phyloP scores from a whole-genome alignment of 2,888 invertebrate species.

The Eupithecia exiguata region DNA sequence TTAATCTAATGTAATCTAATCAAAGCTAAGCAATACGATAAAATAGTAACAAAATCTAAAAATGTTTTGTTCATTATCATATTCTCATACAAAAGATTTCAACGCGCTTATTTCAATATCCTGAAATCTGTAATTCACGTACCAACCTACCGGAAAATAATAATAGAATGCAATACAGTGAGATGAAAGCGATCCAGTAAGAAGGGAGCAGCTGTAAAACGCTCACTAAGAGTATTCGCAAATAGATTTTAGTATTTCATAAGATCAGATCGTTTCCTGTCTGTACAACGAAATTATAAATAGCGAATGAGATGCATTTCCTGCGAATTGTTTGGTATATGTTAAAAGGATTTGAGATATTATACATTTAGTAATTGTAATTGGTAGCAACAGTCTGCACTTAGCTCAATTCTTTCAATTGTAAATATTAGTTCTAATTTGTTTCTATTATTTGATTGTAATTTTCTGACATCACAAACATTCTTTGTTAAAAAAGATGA shows the following conservation, averaged over 20 bases:
- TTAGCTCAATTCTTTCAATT: too few species aligned
- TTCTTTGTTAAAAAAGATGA: too few species aligned
- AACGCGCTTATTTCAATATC: conserved; percentile 12
- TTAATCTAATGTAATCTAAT: too few species aligned
- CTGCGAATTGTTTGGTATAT: conserved; percentile 47
- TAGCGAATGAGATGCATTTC: conserved; percentile 58
- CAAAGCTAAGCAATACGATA: neutral
- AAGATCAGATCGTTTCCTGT: conserved; percentile 43
- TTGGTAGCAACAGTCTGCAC: too few species aligned
- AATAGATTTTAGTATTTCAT: conserved; percentile 33
- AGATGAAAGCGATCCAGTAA: conserved; percentile 41
- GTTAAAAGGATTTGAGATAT: conserved; percentile 9
- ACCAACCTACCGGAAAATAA: neutral
- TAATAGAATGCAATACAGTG: neutral
- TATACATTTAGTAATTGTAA: too few species aligned
- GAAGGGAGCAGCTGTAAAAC: conserved; percentile 33
- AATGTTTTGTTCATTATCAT: neutral
- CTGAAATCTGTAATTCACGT: neutral
- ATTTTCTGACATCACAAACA: too few species aligned
- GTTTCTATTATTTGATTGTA: too few species aligned
- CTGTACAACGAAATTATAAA: conserved; percentile 56
- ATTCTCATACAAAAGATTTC: conserved; percentile 15
- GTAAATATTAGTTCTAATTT: too few species aligned
- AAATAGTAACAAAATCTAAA: neutral
- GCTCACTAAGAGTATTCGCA: conserved; percentile 38